phyloP scores from a whole-genome alignment of 2,113 vertebrate genomes.

The Gymnocephalus cernua region DNA sequence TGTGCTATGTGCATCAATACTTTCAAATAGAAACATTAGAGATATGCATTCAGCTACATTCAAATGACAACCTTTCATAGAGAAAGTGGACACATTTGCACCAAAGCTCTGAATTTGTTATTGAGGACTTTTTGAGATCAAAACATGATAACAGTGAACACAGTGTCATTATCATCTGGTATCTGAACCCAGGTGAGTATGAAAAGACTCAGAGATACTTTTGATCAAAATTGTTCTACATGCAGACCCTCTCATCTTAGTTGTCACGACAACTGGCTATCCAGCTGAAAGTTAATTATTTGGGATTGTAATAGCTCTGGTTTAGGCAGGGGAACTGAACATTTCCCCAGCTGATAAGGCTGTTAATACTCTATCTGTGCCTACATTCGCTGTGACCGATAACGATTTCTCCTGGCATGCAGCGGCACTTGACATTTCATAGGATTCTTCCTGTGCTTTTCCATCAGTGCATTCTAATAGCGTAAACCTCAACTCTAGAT shows the following conservation, averaged over 20 bases:
- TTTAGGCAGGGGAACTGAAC: slow-evolving; percentile 78
- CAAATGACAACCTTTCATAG: background rate
- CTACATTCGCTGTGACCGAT: slow-evolving; percentile 69
- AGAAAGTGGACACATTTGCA: background rate
- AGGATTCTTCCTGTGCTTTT: slow-evolving; percentile 71
- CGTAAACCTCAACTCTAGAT: slow-evolving; percentile 63
- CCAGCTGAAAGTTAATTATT: slow-evolving; percentile 84
- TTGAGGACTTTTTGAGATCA: background rate
- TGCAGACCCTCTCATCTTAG: slow-evolving; percentile 49
- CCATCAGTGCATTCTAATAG: slow-evolving; percentile 68
- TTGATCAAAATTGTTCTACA: slow-evolving; percentile 45
- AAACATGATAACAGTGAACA: background rate
- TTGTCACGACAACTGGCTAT: slow-evolving; percentile 78
- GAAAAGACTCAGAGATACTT: slow-evolving; percentile 16
- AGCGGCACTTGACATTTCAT: slow-evolving; percentile 85
- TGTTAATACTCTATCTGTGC: slow-evolving; percentile 77
- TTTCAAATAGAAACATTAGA: background rate
- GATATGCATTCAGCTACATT: background rate
- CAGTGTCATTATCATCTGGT: background rate
- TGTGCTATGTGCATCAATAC: background rate
- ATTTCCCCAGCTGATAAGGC: slow-evolving; percentile 80
- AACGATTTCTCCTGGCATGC: slow-evolving; percentile 68
- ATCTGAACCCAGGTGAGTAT: background rate
- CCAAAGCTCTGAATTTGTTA: background rate
- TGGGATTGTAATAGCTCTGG: slow-evolving; percentile 84